Conservation (phyloP, 2,113 vertebrate species). For the Pavo muticus region DNA sequence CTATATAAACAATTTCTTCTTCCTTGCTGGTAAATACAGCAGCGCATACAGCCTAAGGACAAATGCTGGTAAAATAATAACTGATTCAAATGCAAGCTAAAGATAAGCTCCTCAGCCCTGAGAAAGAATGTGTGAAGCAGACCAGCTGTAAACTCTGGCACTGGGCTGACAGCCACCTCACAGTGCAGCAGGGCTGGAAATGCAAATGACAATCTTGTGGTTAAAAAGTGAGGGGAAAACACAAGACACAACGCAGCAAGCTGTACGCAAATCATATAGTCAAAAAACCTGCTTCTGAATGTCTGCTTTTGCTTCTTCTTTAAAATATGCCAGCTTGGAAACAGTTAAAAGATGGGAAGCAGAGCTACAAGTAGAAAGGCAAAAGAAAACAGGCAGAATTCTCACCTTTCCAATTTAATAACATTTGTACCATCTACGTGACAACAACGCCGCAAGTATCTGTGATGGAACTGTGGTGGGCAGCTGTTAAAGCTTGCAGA, state of each 20-base stretch:
- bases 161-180: neutral
- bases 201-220: neutral
- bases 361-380: constrained; percentile 8
- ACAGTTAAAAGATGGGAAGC: neutral
- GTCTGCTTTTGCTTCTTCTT: neutral
- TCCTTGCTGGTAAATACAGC: neutral
- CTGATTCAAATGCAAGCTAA: constrained; percentile 14
- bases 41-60: neutral
- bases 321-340: neutral
- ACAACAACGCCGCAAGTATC: constrained; percentile 5
- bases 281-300: neutral
- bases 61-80: neutral
- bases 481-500: neutral
- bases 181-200: neutral
- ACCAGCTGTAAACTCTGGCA: neutral
- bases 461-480: neutral
- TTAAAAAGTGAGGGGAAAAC: neutral
- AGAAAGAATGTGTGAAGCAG: neutral
- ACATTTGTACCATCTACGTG: neutral
- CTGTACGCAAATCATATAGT: neutral
- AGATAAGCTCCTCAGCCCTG: neutral
- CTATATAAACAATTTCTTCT: neutral
- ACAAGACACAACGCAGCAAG: neutral
- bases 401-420: neutral
- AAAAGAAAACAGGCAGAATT: neutral